Evolutionary conservation across 2,113 vertebrate species (phyloP).

Genomic region (Actinemys pallida): DNA sequence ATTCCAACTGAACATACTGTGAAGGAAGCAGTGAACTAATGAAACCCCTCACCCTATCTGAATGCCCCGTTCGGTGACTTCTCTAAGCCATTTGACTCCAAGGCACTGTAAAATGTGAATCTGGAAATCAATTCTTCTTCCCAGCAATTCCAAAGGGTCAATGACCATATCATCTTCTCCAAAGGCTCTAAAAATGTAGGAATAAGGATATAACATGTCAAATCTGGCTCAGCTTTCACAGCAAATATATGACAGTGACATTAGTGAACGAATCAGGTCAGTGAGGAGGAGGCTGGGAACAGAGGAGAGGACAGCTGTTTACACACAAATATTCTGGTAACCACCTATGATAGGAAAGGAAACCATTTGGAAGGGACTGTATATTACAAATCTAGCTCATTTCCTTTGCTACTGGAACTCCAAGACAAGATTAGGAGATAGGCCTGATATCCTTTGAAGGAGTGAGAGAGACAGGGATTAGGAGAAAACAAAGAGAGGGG

Average conservation of each 20-base stretch:
- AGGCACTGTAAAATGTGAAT: slow-evolving; percentile 84
- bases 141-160: slow-evolving; percentile 87
- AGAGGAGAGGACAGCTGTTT: background rate
- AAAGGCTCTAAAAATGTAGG: slow-evolving; percentile 70
- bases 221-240: background rate
- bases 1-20: background rate
- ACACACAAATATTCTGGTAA: background rate
- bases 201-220: background rate
- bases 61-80: slow-evolving; percentile 80
- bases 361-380: background rate
- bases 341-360: background rate
- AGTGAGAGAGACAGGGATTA: no score
- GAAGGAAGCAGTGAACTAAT: background rate
- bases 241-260: background rate
- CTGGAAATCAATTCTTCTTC: slow-evolving; percentile 86
- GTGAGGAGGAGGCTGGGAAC: background rate
- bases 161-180: slow-evolving; percentile 87
- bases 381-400: background rate
- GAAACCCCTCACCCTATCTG: slow-evolving; percentile 82
- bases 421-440: background rate
- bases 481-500: background rate
- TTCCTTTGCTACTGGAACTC: background rate
- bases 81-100: slow-evolving; percentile 88
- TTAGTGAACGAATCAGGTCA: background rate
- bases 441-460: background rate